Evolutionary conservation across 2,113 vertebrate genomes (phyloP), one percentile per base, ranked within the genome.

Genomic region (Notothenia coriiceps): DNA sequence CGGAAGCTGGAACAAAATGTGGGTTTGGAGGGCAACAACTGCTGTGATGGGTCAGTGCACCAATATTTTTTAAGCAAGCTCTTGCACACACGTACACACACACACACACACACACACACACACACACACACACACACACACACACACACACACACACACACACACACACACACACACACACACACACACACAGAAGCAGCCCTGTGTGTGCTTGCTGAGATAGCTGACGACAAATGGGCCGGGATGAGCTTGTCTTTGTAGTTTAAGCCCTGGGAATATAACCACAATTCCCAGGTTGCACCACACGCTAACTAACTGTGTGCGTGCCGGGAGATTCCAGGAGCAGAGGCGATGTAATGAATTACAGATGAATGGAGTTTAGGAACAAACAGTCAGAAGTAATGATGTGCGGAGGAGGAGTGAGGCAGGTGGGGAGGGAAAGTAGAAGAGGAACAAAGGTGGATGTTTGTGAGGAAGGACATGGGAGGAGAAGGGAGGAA

Each of bases 221-320:
- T 65, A 82, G 75, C 65, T 71, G 76, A 67, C 75, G 69, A 80
- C 80, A 82, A 82, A 72, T 77, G n/a, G 54, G 71, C 62, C 62
- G 78, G 12, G 68, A 80, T 87, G 82, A 88, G 79, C 7, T 83
- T 83, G 18, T 73, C 60, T 85, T 76, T 88, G 79, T 85, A 81
- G 70, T 74, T 61, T 78, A 77, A 87, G 62, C 67, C 69, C 46
- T 2, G 20, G 84, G 65, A 83, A 85, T 72, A 79, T 57, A 72
- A 79, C 67, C 61, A 80, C 81, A 79, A 85, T 70, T 86, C 85
- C 79, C 81, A 86, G 56, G 59, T 40, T n/a, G 61, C 74, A 72
- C 55, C 67, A 65, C 68, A 47, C 47, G 18, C 78, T 83, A 64
- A 80, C 55, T 66, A 62, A 61, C 66, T 61, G 3, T 51, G 64